Evolutionary conservation across 2,797 vertebrate genomes (phyloP).

Genomic region (Poecile montanus): DNA sequence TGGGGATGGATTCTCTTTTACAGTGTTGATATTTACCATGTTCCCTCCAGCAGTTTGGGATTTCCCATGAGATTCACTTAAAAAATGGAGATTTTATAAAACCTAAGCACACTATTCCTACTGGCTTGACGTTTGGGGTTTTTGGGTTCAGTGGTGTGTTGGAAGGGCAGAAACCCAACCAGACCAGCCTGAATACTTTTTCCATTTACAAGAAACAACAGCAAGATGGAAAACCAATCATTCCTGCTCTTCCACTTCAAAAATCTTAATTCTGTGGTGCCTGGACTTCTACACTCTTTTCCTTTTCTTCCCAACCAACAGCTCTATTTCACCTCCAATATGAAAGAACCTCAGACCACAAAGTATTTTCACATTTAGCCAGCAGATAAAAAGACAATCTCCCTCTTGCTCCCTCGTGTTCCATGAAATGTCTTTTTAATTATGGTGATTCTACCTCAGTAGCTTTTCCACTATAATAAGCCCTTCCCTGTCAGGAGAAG

Average conservation of each 20-base stretch:
- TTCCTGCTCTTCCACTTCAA: not conserved
- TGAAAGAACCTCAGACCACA: not conserved
- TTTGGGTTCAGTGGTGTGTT: not conserved
- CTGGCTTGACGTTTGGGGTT: not conserved
- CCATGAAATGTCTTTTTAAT: slow-evolving; percentile 50
- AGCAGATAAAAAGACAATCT: not conserved
- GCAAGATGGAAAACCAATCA: not conserved
- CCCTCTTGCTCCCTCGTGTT: not conserved
- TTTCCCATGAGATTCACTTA: not conserved
- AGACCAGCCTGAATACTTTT: not conserved
- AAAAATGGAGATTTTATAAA: not conserved
- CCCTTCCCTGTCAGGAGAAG: not conserved
- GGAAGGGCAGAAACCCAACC: not conserved
- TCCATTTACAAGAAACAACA: not conserved
- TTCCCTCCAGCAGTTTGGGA: accelerated
- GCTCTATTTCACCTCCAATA: not conserved
- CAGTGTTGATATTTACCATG: not conserved
- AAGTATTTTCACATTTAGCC: not conserved
- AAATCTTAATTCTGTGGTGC: not conserved
- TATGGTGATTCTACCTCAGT: not conserved
- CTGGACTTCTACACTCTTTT: not conserved
- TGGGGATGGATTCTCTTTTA: not conserved
- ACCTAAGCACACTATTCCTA: not conserved
- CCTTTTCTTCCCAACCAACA: not conserved
- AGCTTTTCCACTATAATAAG: not conserved